Evolutionary conservation across 1,140 invertebrate genomes (phyloP).

Genomic region (Achatina immaculata): DNA sequence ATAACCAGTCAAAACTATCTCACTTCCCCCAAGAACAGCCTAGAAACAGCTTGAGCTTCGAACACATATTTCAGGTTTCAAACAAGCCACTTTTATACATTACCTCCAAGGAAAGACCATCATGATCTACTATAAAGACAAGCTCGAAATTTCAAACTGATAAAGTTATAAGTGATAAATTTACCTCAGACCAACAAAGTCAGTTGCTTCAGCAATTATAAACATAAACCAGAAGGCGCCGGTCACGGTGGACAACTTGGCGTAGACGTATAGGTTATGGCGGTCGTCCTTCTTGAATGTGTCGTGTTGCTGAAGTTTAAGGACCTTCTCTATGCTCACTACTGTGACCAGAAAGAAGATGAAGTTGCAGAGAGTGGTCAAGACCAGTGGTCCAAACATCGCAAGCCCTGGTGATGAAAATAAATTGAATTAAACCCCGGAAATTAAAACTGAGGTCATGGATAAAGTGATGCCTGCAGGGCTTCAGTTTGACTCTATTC

Average conservation of each 20-base stretch:
- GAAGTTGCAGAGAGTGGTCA: not conserved
- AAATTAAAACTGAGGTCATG: no score
- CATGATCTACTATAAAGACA: no score
- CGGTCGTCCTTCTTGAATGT: not conserved
- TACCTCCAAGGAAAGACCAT: no score
- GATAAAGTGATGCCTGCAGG: no score
- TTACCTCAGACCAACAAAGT: not conserved
- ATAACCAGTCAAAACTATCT: no score
- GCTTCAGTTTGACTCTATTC: no score
- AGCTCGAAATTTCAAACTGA: no score
- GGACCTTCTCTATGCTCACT: not conserved
- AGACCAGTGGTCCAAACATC: not conserved
- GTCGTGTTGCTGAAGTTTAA: not conserved
- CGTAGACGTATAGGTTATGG: not conserved
- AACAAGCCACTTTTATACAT: no score
- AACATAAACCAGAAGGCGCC: not conserved
- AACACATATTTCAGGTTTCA: no score
- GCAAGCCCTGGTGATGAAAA: not conserved
- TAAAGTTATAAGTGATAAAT: no score
- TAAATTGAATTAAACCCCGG: not conserved
- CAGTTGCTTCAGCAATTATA: not conserved
- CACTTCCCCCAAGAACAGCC: no score
- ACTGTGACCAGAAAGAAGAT: not conserved
- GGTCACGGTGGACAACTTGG: not conserved
- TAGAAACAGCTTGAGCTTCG: no score